Conservation (phyloP, 1,140 invertebrate genomes). For the Dreissena rostriformis region DNA sequence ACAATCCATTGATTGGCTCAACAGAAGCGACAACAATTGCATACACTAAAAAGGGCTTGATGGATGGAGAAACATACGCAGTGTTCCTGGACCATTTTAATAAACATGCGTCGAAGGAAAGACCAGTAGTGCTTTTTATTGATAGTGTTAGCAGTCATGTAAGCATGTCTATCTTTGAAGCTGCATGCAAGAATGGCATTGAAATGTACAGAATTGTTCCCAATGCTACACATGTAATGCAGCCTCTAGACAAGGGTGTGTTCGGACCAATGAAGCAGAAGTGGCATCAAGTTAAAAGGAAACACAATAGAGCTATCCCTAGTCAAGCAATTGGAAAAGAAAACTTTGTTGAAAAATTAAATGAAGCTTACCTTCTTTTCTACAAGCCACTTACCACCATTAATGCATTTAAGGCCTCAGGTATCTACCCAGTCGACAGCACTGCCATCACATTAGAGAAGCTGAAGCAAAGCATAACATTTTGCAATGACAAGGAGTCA, state of each 20-base stretch:
- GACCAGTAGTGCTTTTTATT: slow-evolving; percentile 46
- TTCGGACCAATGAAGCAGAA: slow-evolving; percentile 58
- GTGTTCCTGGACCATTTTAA: slow-evolving; percentile 50
- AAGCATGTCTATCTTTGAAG: slow-evolving; percentile 15
- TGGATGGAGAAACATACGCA: slow-evolving; percentile 26
- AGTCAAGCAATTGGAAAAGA: too few relatives aligned
- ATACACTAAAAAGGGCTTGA: slow-evolving; percentile 57
- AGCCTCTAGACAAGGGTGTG: too few relatives aligned
- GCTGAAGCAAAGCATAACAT: too few relatives aligned
- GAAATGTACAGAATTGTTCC: slow-evolving; percentile 46
- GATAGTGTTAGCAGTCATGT: slow-evolving; percentile 51
- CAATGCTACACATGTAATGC: too few relatives aligned
- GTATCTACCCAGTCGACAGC: too few relatives aligned
- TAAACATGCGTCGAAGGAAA: slow-evolving; percentile 38
- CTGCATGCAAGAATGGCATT: slow-evolving; percentile 9
- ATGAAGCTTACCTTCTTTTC: background rate
- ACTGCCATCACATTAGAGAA: too few relatives aligned
- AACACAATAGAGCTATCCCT: slow-evolving; percentile 34
- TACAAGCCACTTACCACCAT: slow-evolving; percentile 25
- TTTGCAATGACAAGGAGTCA: too few relatives aligned
- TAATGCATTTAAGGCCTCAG: too few relatives aligned
- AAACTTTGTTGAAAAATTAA: too few relatives aligned
- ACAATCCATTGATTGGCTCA: too few relatives aligned
- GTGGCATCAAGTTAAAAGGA: slow-evolving; percentile 34
- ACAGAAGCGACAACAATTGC: too few relatives aligned